A percentile compares a stretch with the other conserved stretches of the same genome.
phyloP scores from a whole-genome alignment of 1,140 invertebrate genomes.

The Conus ventricosus region DNA sequence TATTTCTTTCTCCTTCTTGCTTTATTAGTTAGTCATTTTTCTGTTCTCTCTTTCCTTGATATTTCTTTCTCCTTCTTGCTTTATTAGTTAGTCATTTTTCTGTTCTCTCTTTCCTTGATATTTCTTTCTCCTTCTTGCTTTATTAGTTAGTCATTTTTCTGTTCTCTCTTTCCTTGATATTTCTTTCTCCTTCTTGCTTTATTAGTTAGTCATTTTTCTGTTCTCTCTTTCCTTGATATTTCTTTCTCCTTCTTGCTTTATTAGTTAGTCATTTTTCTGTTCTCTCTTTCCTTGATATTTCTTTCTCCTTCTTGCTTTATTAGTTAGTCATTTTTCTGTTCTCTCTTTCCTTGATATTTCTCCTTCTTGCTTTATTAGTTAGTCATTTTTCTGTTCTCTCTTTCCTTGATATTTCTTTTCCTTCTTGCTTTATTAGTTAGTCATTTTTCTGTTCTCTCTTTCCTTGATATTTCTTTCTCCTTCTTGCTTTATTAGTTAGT shows the following conservation, averaged over 20 bases:
- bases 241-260: neutral
- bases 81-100: neutral
- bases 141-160: neutral
- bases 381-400: neutral
- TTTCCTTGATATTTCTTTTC: neutral
- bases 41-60: neutral
- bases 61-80: neutral
- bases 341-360: neutral
- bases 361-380: neutral
- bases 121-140: neutral
- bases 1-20: neutral
- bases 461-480: neutral
- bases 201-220: neutral
- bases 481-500: neutral
- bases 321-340: neutral
- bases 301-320: neutral
- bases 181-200: neutral
- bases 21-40: neutral
- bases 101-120: neutral
- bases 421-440: neutral
- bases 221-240: neutral
- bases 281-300: neutral
- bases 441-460: neutral
- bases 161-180: neutral
- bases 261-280: neutral